Conservation (phyloP, 2,888 invertebrate species). For the Cosmopolites sordidus region DNA sequence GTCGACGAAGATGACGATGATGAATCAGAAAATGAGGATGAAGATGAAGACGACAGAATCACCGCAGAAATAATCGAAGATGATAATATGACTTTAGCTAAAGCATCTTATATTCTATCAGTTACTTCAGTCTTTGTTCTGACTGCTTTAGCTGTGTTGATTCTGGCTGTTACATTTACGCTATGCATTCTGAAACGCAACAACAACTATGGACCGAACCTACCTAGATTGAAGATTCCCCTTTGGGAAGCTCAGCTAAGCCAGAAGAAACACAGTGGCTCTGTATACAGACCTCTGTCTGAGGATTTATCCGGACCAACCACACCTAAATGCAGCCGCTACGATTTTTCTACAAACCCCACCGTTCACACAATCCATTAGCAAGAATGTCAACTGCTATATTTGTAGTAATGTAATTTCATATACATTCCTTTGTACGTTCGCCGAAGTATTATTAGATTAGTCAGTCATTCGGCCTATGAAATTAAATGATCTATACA, state of each 20-base stretch:
- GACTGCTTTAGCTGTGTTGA: constrained; percentile 52
- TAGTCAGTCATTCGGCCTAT: background rate
- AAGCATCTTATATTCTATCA: constrained; percentile 39
- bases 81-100: constrained; percentile 33
- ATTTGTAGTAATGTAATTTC: background rate
- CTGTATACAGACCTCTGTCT: constrained; percentile 74
- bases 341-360: constrained; percentile 49
- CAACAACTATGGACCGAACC: constrained; percentile 38
- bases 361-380: constrained; percentile 33
- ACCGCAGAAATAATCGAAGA: constrained; percentile 22
- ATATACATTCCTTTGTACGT: background rate
- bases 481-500: too few species aligned
- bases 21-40: constrained; percentile 38
- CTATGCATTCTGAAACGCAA: constrained; percentile 41
- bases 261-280: constrained; percentile 66
- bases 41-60: constrained; percentile 20
- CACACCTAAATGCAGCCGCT: constrained; percentile 59
- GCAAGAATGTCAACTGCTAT: constrained; percentile 2
- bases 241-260: constrained; percentile 43
- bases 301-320: constrained; percentile 68
- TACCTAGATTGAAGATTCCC: constrained; percentile 43
- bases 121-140: constrained; percentile 55
- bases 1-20: constrained; percentile 44
- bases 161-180: constrained; percentile 48
- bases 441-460: background rate